These are phyloP conservation scores for Pangasius macronema DNA, from an alignment of 2,797 vertebrate genomes.

Conservation along the genomic window DNA sequence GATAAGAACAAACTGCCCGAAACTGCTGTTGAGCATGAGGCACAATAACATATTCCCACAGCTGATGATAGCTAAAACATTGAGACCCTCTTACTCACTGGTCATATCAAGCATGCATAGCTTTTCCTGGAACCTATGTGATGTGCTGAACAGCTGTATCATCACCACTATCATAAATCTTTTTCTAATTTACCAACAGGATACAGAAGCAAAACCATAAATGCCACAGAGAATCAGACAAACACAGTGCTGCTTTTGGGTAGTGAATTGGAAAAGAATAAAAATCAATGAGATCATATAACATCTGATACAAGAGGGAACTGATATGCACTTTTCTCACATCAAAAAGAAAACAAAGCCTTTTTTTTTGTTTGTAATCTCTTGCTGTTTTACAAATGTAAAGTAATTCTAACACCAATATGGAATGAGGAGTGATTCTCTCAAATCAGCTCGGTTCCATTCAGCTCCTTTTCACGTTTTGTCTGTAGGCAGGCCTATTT, in stretches of 20 bases:
- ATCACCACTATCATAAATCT: constrained; percentile 43
- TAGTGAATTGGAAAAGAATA: not conserved
- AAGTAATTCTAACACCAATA: not conserved
- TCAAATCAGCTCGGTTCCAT: not conserved
- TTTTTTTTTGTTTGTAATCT: not conserved
- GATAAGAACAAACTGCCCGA: not conserved
- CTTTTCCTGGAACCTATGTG: constrained; percentile 49
- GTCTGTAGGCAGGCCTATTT: not conserved
- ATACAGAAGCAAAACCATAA: not conserved
- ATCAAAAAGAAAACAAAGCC: not conserved
- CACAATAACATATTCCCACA: constrained; percentile 29
- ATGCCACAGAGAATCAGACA: not conserved
- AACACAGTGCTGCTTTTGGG: not conserved
- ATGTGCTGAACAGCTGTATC: constrained; percentile 44
- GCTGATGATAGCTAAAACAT: constrained; percentile 46
- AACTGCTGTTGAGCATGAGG: not conserved
- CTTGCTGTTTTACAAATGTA: not conserved
- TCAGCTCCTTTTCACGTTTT: not conserved
- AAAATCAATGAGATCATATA: not conserved
- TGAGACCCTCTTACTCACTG: constrained; percentile 26
- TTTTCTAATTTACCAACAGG: not conserved
- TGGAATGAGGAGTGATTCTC: not conserved
- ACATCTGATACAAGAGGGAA: not conserved
- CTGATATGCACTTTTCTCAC: not conserved
- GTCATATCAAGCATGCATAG: constrained; percentile 14